Base-by-base conservation (phyloP, 2,113 vertebrate species). In the Turnix velox region DNA sequence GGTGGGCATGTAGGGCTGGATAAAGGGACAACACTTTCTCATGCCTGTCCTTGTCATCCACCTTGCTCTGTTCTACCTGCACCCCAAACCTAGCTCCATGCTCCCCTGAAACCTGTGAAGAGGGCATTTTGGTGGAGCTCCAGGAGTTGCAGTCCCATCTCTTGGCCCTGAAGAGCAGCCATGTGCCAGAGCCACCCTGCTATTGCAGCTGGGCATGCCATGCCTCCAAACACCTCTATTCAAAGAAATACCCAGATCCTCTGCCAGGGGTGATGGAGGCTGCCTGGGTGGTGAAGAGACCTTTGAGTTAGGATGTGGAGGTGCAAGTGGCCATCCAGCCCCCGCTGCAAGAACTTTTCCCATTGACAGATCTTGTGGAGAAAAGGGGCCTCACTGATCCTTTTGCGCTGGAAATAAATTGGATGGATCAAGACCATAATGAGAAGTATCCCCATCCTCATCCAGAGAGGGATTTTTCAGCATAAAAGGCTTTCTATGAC, bases 401-500 rank as follows among this genome's bases (percentile, higher is more conserved):
- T 72, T 73, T 52, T 37, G 43, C 63, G 51, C 35, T 67, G 19
- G 90, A 87, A 88, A 88, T 76, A 87, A 91, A 94, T 87, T 33
- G 46, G 18, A 48, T 61, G 63, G 62, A 68, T 94, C 76, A 46
- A 83, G 76, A 62, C 24, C 25, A n/a, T 66, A 30, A 59, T 71
- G 58, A 93, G 82, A 82, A 59, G 84, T 55, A 52, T 78, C 52
- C 61, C 87, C 40, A 27, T 75, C 88, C 80, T 93, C 82, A 92
- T 86, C 80, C 67, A 52, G 82, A 28, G 43, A 40, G 20, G 58
- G 39, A 80, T 86, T 96, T 96, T 96, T 92, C 80, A 83, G 94
- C 80, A 92, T 90, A 79, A 71, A 76, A 20, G 40, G 39, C 87
- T 87, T 85, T 69, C 73, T 79, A 73, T 92, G 94, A 75, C 43